Conservation (phyloP, 2,888 invertebrate species). For the Eilema depressum region DNA sequence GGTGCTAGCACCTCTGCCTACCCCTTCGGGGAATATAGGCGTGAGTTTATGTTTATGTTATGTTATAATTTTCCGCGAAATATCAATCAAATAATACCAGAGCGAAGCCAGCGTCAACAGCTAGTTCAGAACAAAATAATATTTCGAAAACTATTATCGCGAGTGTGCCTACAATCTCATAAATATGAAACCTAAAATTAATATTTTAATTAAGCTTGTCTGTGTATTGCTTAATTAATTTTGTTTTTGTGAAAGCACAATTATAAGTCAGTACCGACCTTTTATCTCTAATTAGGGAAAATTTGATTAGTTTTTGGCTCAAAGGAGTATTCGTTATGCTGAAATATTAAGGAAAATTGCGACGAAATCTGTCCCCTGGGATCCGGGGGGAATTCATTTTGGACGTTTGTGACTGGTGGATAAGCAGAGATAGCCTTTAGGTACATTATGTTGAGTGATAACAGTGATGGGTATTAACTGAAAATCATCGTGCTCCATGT, state of each 20-base stretch:
- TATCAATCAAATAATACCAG: too few relatives aligned
- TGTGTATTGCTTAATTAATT: constrained; percentile 15
- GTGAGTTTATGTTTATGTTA: too few relatives aligned
- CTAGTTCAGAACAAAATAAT: too few relatives aligned
- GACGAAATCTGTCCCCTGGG: constrained; percentile 12
- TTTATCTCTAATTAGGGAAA: constrained; percentile 23
- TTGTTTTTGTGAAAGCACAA: constrained; percentile 19
- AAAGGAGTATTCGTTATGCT: constrained; percentile 21
- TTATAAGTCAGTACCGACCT: constrained; percentile 18
- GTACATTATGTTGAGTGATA: too few relatives aligned
- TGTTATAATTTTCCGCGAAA: too few relatives aligned
- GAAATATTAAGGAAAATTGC: constrained; percentile 19
- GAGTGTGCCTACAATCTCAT: background rate
- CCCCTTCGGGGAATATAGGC: too few relatives aligned
- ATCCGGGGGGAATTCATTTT: background rate
- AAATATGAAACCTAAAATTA: constrained; percentile 7
- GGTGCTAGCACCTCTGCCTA: too few relatives aligned
- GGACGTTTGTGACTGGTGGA: background rate
- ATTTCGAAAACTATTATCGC: background rate
- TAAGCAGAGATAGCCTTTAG: background rate
- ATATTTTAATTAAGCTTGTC: constrained; percentile 21
- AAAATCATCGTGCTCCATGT: too few relatives aligned
- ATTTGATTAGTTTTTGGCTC: constrained; percentile 27
- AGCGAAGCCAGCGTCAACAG: too few relatives aligned
- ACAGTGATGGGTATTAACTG: too few relatives aligned